Conservation (phyloP, 1,140 invertebrate species). For the Diorhabda elongata region DNA sequence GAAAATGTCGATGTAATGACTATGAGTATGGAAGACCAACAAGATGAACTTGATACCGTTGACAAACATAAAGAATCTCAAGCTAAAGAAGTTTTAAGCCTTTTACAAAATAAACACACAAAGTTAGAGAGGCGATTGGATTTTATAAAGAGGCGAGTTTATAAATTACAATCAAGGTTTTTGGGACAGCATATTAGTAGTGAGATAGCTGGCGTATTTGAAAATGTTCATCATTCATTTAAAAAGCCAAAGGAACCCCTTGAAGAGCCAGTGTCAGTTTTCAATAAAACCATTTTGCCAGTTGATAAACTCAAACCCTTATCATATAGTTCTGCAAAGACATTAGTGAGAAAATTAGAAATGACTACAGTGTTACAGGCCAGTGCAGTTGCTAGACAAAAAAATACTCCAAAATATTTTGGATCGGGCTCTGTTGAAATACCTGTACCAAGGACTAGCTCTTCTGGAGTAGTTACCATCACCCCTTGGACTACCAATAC, state of each 20-base stretch:
- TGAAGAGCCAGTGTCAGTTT: slow-evolving; percentile 15
- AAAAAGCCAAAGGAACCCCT: slow-evolving; percentile 39
- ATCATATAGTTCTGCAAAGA: slow-evolving; percentile 54
- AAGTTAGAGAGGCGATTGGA: slow-evolving; percentile 63
- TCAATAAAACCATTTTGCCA: not conserved
- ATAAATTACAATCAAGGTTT: slow-evolving; percentile 68
- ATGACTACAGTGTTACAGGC: slow-evolving; percentile 46
- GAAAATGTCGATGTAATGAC: slow-evolving; percentile 56
- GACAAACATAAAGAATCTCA: slow-evolving; percentile 40
- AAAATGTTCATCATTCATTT: slow-evolving; percentile 59
- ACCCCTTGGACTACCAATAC: slow-evolving; percentile 50
- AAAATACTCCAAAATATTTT: slow-evolving; percentile 53
- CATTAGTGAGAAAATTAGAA: slow-evolving; percentile 54
- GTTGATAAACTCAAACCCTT: slow-evolving; percentile 43
- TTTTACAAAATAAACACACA: slow-evolving; percentile 53
- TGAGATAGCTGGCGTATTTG: slow-evolving; percentile 68
- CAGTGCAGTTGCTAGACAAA: slow-evolving; percentile 35
- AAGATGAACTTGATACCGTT: slow-evolving; percentile 41
- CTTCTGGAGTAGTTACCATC: slow-evolving; percentile 49
- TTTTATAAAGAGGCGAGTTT: slow-evolving; percentile 65
- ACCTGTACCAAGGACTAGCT: slow-evolving; percentile 44
- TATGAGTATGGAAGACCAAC: slow-evolving; percentile 54
- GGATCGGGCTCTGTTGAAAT: slow-evolving; percentile 58
- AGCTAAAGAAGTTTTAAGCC: slow-evolving; percentile 48
- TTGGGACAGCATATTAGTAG: slow-evolving; percentile 71